These are phyloP conservation scores for mouse (Mus musculus) DNA, from an alignment of 2,113 vertebrate genomes.

Conservation along the genomic window DNA sequence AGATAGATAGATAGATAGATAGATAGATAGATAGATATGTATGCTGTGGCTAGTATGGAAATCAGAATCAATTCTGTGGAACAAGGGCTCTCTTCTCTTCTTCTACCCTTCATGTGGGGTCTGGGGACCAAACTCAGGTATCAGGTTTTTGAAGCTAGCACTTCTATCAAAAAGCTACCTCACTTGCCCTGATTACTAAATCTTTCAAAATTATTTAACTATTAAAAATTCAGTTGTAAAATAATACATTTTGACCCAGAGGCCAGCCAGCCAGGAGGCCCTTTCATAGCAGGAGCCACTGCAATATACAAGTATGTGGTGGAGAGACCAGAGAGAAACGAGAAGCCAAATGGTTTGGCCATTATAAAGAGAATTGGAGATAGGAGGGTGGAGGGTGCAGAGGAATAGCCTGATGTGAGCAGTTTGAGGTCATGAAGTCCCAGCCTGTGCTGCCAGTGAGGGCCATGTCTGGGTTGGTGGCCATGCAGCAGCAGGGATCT, in stretches of 20 bases:
- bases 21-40: not conserved
- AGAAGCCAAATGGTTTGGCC: not conserved
- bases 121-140: not conserved
- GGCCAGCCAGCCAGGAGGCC: not conserved
- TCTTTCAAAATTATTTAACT: not conserved
- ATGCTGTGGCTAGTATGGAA: not conserved
- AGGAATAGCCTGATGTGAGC: not conserved
- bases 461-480: not conserved
- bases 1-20: too few relatives aligned
- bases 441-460: not conserved
- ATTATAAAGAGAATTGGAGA: not conserved
- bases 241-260: not conserved
- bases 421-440: not conserved
- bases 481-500: not conserved
- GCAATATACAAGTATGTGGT: too few relatives aligned
- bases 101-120: not conserved
- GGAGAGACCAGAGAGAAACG: not conserved
- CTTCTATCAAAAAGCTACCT: not conserved
- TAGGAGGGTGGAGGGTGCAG: not conserved
- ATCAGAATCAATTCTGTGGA: not conserved
- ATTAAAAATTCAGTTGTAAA: conserved; percentile 8
- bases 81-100: not conserved
- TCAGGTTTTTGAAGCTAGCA: not conserved
- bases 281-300: too few relatives aligned
- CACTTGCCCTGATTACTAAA: not conserved